phyloP scores from a whole-genome alignment of 1,140 invertebrate genomes.

The Zaprionus ornatus region DNA sequence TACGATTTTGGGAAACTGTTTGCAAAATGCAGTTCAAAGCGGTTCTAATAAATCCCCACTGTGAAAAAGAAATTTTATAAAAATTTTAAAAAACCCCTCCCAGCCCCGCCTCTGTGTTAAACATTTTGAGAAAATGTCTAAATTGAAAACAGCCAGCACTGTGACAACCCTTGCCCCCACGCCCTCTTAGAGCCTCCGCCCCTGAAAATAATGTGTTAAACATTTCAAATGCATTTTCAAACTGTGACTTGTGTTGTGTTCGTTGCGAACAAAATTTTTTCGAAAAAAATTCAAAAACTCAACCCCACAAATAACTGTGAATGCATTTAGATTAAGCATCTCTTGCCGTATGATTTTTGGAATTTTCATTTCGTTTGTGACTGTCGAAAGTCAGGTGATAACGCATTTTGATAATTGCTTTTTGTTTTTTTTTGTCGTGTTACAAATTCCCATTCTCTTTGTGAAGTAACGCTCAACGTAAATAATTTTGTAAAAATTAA shows the following conservation, averaged over 20 bases:
- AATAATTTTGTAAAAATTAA: constrained; percentile 21
- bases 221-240: constrained; percentile 29
- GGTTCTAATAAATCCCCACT: constrained; percentile 28
- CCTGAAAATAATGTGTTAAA: constrained; percentile 16
- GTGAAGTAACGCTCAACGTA: constrained; percentile 28
- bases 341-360: constrained; percentile 8
- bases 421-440: neutral
- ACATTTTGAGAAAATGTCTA: constrained; percentile 73
- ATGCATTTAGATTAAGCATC: constrained; percentile 41
- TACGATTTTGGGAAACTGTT: neutral
- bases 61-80: constrained; percentile 62
- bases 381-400: constrained; percentile 5
- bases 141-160: constrained; percentile 63
- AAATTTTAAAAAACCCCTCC: constrained; percentile 52
- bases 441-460: neutral
- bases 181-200: neutral
- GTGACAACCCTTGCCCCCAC: constrained; percentile 36
- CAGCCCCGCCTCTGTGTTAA: constrained; percentile 46
- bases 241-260: constrained; percentile 55
- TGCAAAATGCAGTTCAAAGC: neutral
- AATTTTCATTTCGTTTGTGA: neutral
- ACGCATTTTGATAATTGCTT: neutral
- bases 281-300: constrained; percentile 54
- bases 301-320: constrained; percentile 55
- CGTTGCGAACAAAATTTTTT: constrained; percentile 57